Evolutionary conservation across 2,888 invertebrate genomes (phyloP).

Genomic region (Microctonus hyperodae): DNA sequence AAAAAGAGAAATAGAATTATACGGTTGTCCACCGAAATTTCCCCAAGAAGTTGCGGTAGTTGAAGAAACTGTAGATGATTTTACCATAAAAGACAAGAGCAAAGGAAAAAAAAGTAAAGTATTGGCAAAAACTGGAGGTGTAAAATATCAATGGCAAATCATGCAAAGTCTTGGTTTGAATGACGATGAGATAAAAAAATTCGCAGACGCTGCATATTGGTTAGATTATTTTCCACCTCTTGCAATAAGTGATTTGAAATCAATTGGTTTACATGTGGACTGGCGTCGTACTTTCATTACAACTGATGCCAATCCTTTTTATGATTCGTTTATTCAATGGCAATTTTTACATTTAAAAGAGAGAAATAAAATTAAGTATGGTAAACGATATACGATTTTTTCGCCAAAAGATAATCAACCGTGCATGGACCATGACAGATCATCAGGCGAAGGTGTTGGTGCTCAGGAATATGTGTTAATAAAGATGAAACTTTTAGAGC

Average conservation of each 20-base stretch:
- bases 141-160: constrained; percentile 98
- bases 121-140: constrained; percentile 85
- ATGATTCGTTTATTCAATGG: constrained; percentile 98
- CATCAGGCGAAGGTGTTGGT: constrained; percentile 95
- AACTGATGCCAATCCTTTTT: constrained; percentile 97
- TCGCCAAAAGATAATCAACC: constrained; percentile 97
- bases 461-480: constrained; percentile 98
- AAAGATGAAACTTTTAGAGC: constrained; percentile 85
- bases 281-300: constrained; percentile 99
- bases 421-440: constrained; percentile 99
- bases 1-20: constrained; percentile 89
- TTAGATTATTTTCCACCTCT: constrained; percentile 96
- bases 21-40: constrained; percentile 92
- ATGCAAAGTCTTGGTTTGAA: constrained; percentile 91
- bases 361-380: constrained; percentile 91
- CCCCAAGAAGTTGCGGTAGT: constrained; percentile 67
- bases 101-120: constrained; percentile 98
- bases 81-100: constrained; percentile 81
- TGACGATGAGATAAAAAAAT: constrained; percentile 91
- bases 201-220: constrained; percentile 93
- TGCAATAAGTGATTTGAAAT: constrained; percentile 84
- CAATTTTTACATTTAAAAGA: constrained; percentile 88
- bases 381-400: constrained; percentile 95
- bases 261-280: constrained; percentile 93
- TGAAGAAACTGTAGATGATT: constrained; percentile 67